Percentiles rank a stretch among this genome's conserved stretches.
phyloP scores from a whole-genome alignment of 2,113 vertebrate genomes.

The Sander lucioperca region DNA sequence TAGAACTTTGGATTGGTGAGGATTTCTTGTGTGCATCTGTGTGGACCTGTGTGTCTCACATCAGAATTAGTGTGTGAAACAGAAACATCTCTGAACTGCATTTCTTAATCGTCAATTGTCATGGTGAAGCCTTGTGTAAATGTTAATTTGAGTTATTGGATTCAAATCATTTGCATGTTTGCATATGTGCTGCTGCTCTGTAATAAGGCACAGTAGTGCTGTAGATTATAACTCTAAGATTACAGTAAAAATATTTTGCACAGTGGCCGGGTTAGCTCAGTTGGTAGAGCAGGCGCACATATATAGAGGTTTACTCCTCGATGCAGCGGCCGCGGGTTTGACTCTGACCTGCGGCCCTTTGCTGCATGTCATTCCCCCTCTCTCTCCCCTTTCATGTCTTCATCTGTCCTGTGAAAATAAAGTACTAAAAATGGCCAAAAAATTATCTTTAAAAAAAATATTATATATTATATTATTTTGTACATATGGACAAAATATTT shows the following conservation, averaged over 20 bases:
- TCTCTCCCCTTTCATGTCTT: no score
- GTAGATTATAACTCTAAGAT: neutral
- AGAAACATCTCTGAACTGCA: neutral
- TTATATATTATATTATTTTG: no score
- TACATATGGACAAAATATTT: neutral
- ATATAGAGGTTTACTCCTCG: no score
- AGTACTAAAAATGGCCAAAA: no score
- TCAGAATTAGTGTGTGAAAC: neutral
- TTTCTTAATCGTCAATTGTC: neutral
- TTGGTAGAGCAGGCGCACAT: no score
- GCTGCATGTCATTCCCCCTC: no score
- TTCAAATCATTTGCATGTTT: neutral
- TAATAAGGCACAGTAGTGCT: neutral
- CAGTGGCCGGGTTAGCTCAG: no score
- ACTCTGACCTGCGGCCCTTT: no score
- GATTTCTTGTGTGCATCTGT: neutral
- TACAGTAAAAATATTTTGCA: neutral
- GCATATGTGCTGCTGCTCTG: neutral
- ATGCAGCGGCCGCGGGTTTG: no score
- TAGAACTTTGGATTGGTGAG: conserved; percentile 32
- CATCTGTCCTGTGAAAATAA: no score
- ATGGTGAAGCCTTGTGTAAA: conserved; percentile 4
- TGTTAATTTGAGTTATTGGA: neutral
- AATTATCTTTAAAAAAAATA: no score
- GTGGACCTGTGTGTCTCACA: conserved; percentile 3